Evolutionary conservation across 2,888 invertebrate genomes (phyloP), one percentile per base, ranked within the genome.

Genomic region (Euzetes globulus): DNA sequence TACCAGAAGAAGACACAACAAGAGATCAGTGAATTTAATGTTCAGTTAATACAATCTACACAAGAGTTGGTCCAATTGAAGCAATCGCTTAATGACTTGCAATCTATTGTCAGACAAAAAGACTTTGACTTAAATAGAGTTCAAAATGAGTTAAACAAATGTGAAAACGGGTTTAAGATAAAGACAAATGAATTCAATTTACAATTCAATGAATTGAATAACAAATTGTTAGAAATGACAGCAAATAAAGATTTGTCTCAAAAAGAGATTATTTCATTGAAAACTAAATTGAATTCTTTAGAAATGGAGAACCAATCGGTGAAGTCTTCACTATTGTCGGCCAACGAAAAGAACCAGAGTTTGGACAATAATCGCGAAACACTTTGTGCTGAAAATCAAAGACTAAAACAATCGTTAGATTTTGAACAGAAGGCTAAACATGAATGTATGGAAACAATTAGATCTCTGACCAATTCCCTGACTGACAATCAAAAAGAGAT

Each of bases 401-500:
- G 68, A 71, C 33, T 71, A 2, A 70, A 19, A 70, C 47, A 74
- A 25, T 33, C 22, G 50, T 17, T 74, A n/a, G 70, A 74, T 19
- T 58, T 58, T 15, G 74, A 74, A 29, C 19, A n/a, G 3, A 45
- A 45, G 25, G 41, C 50, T 5, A 74, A 74, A 58, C 22, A 70
- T 19, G 74, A 74, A 37, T 11, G 33, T 13, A 70, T 70, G 22
- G 37, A 74, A 19, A 55, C 45, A 25, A 74, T 74, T 47, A 68
- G 70, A 37, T 71, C 74, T 52, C 52, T 74, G 19, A 71, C 70
- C 15, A 33, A 13, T 25, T 37, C 74, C 25, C 11, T 74, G 11
- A 71, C 41, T 27, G 74, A 70, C 13, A 74, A 55, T 17, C 58
- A 70, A 37, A 27, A 27, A 9, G 71, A 74, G 52, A 70, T 70